Base-by-base conservation (phyloP, 2,888 invertebrate species). In the Lysandra bellargus region DNA sequence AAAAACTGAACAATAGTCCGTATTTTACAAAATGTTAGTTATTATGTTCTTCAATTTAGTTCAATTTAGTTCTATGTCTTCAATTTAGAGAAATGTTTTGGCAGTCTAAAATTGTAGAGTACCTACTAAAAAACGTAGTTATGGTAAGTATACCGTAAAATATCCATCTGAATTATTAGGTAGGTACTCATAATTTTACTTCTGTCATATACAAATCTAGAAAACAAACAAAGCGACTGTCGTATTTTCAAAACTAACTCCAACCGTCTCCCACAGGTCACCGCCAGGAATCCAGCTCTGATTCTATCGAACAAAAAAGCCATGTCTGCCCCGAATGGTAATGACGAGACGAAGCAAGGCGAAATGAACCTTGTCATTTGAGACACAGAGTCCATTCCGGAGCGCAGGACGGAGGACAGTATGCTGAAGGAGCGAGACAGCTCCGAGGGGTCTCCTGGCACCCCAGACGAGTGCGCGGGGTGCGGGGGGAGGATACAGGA, bases 381-480 rank as follows among this genome's bases (percentile, higher is more conserved):
- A 93, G 92, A 89, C 75, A 86, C 76, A 90, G 87, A 89, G 87
- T 85, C 84, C 83, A 86, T 85, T 87, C 87, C 87, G 83, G 87
- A 82, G 69, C 83, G 84, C 85, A 87, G 84, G 84, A 87, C 86
- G 85, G 88, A 88, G 80, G 87, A 87, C 86, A 87, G 87, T 82
- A 97, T 97, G 97, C 92, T 97, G 91, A 97, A 97, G 91, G 97
- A 97, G 90, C 95, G 96, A 80, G 95, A 96, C 85, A 93, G 95
- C 89, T 92, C 95, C 88, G 91, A 91, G 85, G 91, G 89, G 80
- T 94, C 94, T 80, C 93, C 94, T 77, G 86, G 88, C 73, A 84
- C 88, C 74, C 92, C 94, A 4, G 94, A 94, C 84, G 93, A 93
- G 88, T 96, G 96, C 86, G 96, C 96, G 82, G 96, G 96, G 30